These are phyloP conservation scores for Dasyornis broadbenti DNA, from an alignment of 2,113 vertebrate species.

Conservation along the genomic window DNA sequence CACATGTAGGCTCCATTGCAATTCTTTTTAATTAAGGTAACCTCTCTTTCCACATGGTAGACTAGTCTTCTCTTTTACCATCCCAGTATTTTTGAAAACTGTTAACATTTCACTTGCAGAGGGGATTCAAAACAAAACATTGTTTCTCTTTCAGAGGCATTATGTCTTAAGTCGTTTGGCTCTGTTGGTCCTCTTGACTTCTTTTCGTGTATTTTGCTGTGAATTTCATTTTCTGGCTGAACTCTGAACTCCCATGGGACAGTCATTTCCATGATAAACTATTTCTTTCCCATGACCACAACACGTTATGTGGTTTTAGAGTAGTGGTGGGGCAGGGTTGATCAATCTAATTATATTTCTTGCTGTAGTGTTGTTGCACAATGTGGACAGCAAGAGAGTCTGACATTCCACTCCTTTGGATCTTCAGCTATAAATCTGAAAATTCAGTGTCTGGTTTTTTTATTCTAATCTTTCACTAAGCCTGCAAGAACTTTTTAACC, in stretches of 20 bases:
- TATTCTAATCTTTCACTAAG: background rate
- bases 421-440: background rate
- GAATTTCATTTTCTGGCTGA: constrained; percentile 43
- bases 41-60: background rate
- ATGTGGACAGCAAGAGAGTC: background rate
- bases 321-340: background rate
- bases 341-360: background rate
- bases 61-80: background rate
- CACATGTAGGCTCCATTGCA: background rate
- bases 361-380: background rate
- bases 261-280: constrained; percentile 32
- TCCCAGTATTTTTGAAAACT: background rate
- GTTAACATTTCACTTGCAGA: background rate
- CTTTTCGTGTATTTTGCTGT: background rate
- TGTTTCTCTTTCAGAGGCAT: background rate
- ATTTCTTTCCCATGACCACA: constrained; percentile 54
- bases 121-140: background rate
- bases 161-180: background rate
- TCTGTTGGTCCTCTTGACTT: background rate
- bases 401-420: background rate
- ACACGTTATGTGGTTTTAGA: constrained; percentile 25
- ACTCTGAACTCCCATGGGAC: constrained; percentile 15
- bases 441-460: background rate
- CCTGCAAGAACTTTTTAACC: background rate
- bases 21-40: background rate